phyloP scores from a whole-genome alignment of 1,140 invertebrate species.

The Lordiphosa collinella region DNA sequence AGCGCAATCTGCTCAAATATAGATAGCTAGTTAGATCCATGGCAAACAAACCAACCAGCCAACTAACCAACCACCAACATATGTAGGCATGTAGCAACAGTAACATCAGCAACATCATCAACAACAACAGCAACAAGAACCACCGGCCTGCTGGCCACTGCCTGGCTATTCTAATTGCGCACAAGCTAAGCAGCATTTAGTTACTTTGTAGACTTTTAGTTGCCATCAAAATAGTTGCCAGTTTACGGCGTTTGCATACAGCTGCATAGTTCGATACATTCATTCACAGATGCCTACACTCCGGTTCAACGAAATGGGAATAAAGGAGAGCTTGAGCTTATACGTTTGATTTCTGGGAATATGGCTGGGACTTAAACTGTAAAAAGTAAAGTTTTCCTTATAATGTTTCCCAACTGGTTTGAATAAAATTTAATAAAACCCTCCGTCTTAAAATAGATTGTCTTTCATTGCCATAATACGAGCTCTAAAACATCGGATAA shows the following conservation, averaged over 20 bases:
- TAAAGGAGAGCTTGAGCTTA: too few relatives aligned
- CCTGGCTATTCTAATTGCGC: conserved; percentile 71
- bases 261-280: conserved; percentile 27
- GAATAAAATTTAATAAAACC: too few relatives aligned
- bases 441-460: too few relatives aligned
- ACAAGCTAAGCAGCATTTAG: conserved; percentile 76
- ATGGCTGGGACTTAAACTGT: too few relatives aligned
- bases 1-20: conserved; percentile 76
- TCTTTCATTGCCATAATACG: too few relatives aligned
- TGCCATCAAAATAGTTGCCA: conserved; percentile 55
- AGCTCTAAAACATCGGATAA: too few relatives aligned
- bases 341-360: too few relatives aligned
- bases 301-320: not conserved
- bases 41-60: conserved; percentile 43
- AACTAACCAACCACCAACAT: conserved; percentile 49
- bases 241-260: conserved; percentile 49
- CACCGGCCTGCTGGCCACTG: conserved; percentile 29
- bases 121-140: conserved; percentile 21
- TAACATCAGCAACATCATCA: conserved; percentile 21
- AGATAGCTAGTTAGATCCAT: conserved; percentile 71
- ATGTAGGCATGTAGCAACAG: conserved; percentile 68
- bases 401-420: too few relatives aligned
- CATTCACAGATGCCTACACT: conserved; percentile 1
- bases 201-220: conserved; percentile 73
- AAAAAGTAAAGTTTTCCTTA: too few relatives aligned